Evolutionary conservation across 1,140 invertebrate genomes (phyloP).

Genomic region (Papilio polytes): DNA sequence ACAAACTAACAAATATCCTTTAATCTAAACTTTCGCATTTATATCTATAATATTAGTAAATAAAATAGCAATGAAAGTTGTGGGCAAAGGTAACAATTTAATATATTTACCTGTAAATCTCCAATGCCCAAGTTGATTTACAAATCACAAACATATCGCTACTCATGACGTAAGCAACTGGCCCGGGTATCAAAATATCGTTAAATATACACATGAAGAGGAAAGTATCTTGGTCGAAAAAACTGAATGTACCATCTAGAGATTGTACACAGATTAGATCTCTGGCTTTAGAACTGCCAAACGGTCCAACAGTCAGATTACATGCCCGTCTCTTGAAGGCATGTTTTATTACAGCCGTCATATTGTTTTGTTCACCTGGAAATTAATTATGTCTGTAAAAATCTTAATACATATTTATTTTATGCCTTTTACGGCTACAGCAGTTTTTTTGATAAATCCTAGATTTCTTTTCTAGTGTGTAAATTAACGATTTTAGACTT

Average conservation of each 20-base stretch:
- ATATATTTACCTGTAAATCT: conserved; percentile 89
- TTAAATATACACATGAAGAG: conserved; percentile 90
- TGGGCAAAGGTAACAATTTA: not conserved
- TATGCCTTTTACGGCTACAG: no score
- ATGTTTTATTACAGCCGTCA: conserved; percentile 87
- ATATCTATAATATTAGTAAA: no score
- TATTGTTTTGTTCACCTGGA: conserved; percentile 86
- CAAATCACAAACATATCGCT: conserved; percentile 92
- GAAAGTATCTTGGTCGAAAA: conserved; percentile 95
- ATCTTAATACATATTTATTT: no score
- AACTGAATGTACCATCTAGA: conserved; percentile 91
- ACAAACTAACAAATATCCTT: no score
- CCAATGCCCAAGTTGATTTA: conserved; percentile 89
- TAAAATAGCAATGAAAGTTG: no score
- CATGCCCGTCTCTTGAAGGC: conserved; percentile 86
- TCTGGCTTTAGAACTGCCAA: conserved; percentile 90
- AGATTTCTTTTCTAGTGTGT: not conserved
- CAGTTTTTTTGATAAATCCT: not conserved
- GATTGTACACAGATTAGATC: conserved; percentile 95
- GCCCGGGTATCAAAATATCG: conserved; percentile 91
- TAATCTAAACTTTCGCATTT: no score
- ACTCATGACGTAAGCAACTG: conserved; percentile 89
- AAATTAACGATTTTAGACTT: conserved; percentile 33
- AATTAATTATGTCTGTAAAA: conserved; percentile 39
- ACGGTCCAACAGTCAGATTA: conserved; percentile 90